A percentile compares a stretch with the other conserved stretches of the same genome.
Conservation (phyloP, 2,797 vertebrate genomes). For the Sphaeramia orbicularis region DNA sequence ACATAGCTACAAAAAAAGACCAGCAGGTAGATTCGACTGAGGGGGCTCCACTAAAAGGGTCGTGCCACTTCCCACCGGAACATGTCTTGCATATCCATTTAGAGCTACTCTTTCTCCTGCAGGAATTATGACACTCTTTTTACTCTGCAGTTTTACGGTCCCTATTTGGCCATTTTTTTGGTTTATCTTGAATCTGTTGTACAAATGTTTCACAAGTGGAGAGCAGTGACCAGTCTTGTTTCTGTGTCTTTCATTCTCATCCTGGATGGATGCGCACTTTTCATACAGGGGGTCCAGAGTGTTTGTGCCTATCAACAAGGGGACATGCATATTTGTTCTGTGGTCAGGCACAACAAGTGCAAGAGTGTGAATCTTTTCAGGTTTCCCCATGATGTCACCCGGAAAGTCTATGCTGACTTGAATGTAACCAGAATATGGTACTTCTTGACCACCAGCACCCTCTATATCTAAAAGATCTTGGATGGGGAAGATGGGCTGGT, state of each 20-base stretch:
- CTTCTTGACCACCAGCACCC: slow-evolving; percentile 27
- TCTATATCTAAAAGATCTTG: slow-evolving; percentile 24
- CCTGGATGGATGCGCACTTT: neutral
- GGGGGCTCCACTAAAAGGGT: neutral
- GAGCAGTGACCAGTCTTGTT: neutral
- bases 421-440: slow-evolving; percentile 43
- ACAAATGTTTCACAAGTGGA: neutral
- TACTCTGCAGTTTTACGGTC: neutral
- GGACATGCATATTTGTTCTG: neutral
- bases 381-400: neutral
- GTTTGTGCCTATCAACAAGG: slow-evolving; percentile 36
- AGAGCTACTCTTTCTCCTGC: neutral
- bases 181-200: neutral
- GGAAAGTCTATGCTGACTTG: slow-evolving; percentile 14
- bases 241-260: neutral
- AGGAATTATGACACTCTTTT: neutral
- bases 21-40: neutral
- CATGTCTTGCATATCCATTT: neutral
- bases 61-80: neutral
- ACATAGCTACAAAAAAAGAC: slow-evolving; percentile 3
- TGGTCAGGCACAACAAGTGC: slow-evolving; percentile 35
- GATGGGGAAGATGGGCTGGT: slow-evolving; percentile 3
- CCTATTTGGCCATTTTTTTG: neutral
- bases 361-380: slow-evolving; percentile 1
- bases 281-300: slow-evolving; percentile 11